Evolutionary conservation across 2,113 vertebrate genomes (phyloP), one percentile per base, ranked within the genome.

Genomic region (Labrus mixtus): DNA sequence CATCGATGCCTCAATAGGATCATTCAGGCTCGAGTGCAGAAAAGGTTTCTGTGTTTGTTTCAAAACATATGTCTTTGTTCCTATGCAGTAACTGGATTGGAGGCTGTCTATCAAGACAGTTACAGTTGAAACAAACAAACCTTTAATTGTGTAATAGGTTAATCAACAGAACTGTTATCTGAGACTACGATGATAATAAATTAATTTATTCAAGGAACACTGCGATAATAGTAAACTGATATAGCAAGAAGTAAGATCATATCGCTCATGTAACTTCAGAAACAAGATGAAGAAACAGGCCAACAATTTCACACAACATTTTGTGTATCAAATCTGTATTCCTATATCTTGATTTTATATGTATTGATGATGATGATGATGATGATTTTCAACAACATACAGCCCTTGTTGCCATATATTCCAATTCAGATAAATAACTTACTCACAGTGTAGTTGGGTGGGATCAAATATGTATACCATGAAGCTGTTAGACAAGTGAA

Each of bases 401-500:
- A 43, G 41, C 41, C 17, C 8, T n/a, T 7, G 6, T n/a, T 1
- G 1, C 3, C 6, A 36, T 65, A 41, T 15, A 37, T 59, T 72
- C 2, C 23, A 54, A 7, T 63, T 55, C 50, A 41, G n/a, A 65
- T 6, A 17, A 58, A 55, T 59, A 8, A 15, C 15, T 13, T 20
- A 9, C 17, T 33, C 17, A 50, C 10, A 7, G 6, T 51, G n/a
- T 53, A 36, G 23, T n/a, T n/a, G n/a, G n/a, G n/a, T n/a, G n/a
- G n/a, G n/a, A n/a, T n/a, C n/a, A n/a, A 2, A 23, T 50, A 55
- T 1, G 4, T 50, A 54, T 46, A 80, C 51, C 12, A 8, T 25
- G 50, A 48, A 68, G 51, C 36, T 73, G 57, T 69, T 64, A 10
- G 64, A 77, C 79, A 75, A 75, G 75, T 78, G 41, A 64, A 67